Evolutionary conservation across 2,888 invertebrate genomes (phyloP).

Genomic region (Brachylomia viminalis): DNA sequence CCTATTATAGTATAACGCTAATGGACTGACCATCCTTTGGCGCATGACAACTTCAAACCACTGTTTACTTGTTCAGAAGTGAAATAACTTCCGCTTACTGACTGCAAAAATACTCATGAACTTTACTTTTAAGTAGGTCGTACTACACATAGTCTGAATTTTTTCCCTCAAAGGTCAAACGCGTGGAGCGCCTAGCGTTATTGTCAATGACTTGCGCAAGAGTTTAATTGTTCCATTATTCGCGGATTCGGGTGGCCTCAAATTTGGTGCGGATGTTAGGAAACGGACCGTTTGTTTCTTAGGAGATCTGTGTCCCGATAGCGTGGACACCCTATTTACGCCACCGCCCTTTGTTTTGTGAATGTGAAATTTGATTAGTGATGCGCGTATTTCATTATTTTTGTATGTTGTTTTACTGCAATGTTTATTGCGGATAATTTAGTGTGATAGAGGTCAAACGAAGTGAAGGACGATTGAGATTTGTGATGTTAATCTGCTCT

Average conservation of each 20-base stretch:
- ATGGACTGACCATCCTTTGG: too few species aligned
- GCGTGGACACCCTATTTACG: slow-evolving; percentile 66
- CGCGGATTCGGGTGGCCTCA: slow-evolving; percentile 68
- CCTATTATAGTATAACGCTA: too few species aligned
- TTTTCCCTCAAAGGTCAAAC: slow-evolving; percentile 59
- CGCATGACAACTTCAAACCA: not conserved
- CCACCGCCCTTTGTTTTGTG: slow-evolving; percentile 60
- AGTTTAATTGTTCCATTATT: slow-evolving; percentile 78
- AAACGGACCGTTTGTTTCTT: slow-evolving; percentile 70
- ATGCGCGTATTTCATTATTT: slow-evolving; percentile 34
- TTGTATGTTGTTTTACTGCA: slow-evolving; percentile 23
- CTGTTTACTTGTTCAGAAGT: too few species aligned
- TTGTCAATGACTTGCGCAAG: slow-evolving; percentile 76
- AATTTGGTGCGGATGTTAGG: slow-evolving; percentile 74
- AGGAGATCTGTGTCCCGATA: slow-evolving; percentile 65
- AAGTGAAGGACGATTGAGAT: slow-evolving; percentile 11
- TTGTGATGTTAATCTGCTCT: slow-evolving; percentile 17
- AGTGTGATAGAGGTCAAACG: not conserved
- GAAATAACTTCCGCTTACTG: slow-evolving; percentile 25
- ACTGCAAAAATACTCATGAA: slow-evolving; percentile 40
- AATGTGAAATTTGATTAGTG: slow-evolving; percentile 57
- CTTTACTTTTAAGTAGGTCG: slow-evolving; percentile 52
- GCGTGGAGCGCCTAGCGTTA: slow-evolving; percentile 67
- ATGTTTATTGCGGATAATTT: slow-evolving; percentile 26
- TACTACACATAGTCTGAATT: slow-evolving; percentile 45